Percentiles rank a stretch among this genome's conserved stretches.
Evolutionary conservation across 2,888 invertebrate species (phyloP).

Genomic region (Tipula unca): DNA sequence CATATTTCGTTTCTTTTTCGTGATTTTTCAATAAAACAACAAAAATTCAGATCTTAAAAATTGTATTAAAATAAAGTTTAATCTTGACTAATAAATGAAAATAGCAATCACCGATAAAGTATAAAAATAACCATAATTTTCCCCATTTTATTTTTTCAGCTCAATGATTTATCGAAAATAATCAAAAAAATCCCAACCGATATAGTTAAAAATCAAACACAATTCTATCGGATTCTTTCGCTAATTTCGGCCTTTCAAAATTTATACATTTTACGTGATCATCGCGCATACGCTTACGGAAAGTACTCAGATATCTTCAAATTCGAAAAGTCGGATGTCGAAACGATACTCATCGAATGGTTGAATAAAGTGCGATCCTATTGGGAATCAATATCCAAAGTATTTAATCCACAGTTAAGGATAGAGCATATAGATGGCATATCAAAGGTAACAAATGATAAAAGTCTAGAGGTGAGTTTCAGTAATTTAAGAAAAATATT

Average conservation of each 20-base stretch:
- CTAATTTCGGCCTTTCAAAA: not conserved
- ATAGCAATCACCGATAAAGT: too few species aligned
- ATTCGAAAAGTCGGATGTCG: not conserved
- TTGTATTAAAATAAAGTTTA: too few species aligned
- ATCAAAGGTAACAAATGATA: not conserved
- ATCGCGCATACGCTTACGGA: not conserved
- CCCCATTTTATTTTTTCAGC: not conserved
- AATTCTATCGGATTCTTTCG: not conserved
- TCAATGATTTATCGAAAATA: not conserved
- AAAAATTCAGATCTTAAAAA: too few species aligned
- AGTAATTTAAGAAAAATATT: not conserved
- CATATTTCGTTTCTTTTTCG: too few species aligned
- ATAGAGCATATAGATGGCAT: not conserved
- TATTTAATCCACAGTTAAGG: not conserved
- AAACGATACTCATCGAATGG: not conserved
- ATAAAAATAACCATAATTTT: too few species aligned
- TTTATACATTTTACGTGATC: not conserved
- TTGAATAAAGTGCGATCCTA: not conserved
- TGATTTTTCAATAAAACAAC: too few species aligned
- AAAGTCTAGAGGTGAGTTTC: not conserved
- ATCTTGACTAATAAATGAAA: too few species aligned
- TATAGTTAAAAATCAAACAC: not conserved
- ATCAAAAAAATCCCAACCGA: not conserved
- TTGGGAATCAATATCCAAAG: slow-evolving; percentile 1
- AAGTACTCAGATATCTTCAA: not conserved